Percentiles rank a stretch among this genome's conserved stretches.
Conservation (phyloP, 2,113 vertebrate species). For the Phycodurus eques region DNA sequence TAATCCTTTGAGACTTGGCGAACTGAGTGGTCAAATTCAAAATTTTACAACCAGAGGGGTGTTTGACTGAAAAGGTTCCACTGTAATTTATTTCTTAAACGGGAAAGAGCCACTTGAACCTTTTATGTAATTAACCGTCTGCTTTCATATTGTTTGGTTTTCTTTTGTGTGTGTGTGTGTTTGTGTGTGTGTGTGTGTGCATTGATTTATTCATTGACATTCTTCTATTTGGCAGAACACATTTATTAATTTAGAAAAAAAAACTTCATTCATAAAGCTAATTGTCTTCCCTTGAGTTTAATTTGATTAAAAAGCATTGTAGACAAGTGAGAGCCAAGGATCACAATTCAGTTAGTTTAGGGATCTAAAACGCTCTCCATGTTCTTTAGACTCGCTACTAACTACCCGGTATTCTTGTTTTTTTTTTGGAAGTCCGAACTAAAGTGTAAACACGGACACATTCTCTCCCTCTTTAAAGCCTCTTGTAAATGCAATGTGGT, state of each 20-base stretch:
- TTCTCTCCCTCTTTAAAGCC: slow-evolving; percentile 21
- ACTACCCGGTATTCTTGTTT: background rate
- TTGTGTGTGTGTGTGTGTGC: background rate
- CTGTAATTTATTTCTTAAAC: background rate
- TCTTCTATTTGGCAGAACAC: background rate
- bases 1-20: background rate
- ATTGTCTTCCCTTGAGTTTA: background rate
- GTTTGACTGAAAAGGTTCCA: background rate
- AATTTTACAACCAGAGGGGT: background rate
- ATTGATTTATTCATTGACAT: background rate
- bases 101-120: background rate
- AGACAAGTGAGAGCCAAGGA: background rate
- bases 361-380: background rate
- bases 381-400: background rate
- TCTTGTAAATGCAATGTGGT: slow-evolving; percentile 67
- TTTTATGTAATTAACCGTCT: background rate
- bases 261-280: background rate
- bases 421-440: background rate
- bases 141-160: background rate
- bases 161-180: background rate
- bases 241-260: background rate
- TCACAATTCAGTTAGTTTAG: background rate
- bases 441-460: background rate
- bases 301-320: background rate
- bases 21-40: background rate